Conservation (phyloP, 2,888 invertebrate species). For the Pyrochroa serraticornis region DNA sequence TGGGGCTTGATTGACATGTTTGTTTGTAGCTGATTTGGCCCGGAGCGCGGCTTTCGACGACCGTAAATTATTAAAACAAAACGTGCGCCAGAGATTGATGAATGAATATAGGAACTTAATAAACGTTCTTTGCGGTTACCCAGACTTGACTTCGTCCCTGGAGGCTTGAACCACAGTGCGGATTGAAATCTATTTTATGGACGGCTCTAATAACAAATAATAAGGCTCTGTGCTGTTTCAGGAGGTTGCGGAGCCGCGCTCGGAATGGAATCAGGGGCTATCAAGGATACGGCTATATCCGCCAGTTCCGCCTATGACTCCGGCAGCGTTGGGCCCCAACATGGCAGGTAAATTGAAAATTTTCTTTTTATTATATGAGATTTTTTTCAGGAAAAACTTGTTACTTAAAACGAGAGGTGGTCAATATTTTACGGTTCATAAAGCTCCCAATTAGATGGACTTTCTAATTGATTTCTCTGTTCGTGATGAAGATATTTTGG, state of each 20-base stretch:
- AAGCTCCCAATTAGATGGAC: too few relatives aligned
- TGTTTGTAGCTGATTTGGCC: slow-evolving; percentile 37
- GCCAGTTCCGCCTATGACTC: slow-evolving; percentile 84
- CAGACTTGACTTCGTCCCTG: slow-evolving; percentile 2
- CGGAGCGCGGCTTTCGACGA: slow-evolving; percentile 25
- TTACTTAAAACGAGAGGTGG: neutral
- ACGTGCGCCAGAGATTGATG: slow-evolving; percentile 34
- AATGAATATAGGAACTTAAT: slow-evolving; percentile 34
- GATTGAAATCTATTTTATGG: slow-evolving; percentile 17
- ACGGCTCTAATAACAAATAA: slow-evolving; percentile 15
- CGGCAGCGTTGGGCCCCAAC: slow-evolving; percentile 81
- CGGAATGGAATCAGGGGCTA: slow-evolving; percentile 82
- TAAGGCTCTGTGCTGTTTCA: slow-evolving; percentile 52
- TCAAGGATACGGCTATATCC: slow-evolving; percentile 77
- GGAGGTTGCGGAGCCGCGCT: slow-evolving; percentile 73
- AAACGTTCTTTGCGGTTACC: slow-evolving; percentile 31
- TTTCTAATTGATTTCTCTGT: too few relatives aligned
- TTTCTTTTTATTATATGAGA: neutral
- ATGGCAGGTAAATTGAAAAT: slow-evolving; percentile 68
- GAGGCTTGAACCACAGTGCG: neutral
- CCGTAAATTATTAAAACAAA: slow-evolving; percentile 38
- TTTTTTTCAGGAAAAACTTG: neutral
- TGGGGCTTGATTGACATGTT: slow-evolving; percentile 36
- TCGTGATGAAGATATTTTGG: too few relatives aligned
- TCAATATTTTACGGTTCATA: too few relatives aligned